Base-by-base conservation (phyloP, 2,888 invertebrate genomes). In the Watsonalla cultraria region DNA sequence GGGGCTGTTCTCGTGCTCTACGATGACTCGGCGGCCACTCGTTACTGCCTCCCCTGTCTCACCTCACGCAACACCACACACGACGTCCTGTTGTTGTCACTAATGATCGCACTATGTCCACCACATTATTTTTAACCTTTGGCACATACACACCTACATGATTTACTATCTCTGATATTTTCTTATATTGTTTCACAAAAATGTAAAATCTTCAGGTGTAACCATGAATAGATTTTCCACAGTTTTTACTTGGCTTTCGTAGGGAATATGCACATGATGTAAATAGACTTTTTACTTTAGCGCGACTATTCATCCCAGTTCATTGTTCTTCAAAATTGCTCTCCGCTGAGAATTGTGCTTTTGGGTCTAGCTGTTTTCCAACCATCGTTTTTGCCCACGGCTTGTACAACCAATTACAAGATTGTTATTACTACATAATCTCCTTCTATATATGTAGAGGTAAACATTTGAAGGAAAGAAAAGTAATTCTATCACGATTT, bases 261-360 rank as follows among this genome's bases (percentile, higher is more conserved):
- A 74, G 74, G 68, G 82, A 84, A 82, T 82, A 78, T 84, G 82
- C 79, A 82, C 82, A 81, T 82, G 84, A 84, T 83, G 84, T 84
- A 85, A 86, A 85, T 84, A 84, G 72, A 82, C 79, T 86, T 86
- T 86, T 86, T 86, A 84, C 83, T 86, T 84, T 78, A 73, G 78
- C 81, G 77, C 78, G 72, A 77, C 80, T 74, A 86, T 88, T 86
- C 86, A 87, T 81, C 76, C 79, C 75, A 72, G 82, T 79, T 84
- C 82, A 88, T 89, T 88, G 86, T 88, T 88, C 84, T 86, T 84
- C 76, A 81, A 85, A 88, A 89, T 87, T 88, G 86, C 86, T 85
- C 82, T 80, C 77, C 78, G 81, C 74, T 70, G 79, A 79, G 81
- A 82, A 86, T 81, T 80, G 80, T 78, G 80, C 80, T 82, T 80